Base-by-base conservation (phyloP, 2,797 vertebrate genomes). In the Micrastur ruficollis region DNA sequence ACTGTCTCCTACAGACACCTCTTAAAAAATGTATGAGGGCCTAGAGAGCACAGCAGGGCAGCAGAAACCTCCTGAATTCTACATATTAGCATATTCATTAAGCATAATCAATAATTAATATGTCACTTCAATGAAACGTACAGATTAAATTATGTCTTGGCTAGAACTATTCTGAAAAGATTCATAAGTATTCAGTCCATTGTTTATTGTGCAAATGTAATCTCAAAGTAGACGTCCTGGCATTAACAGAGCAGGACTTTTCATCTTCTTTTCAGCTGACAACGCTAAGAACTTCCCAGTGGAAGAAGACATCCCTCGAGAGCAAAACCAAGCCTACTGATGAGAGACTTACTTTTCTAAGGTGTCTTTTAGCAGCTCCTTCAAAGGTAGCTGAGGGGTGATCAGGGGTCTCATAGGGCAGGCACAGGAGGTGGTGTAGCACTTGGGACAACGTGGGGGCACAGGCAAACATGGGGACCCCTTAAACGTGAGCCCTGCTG, bases 91-190 rank as follows among this genome's bases (percentile, higher is more conserved):
- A 97, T 97, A 96, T 95, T 98, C 96, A 97, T 98, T 98, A 98
- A 95, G 94, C 78, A 36, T 87, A 95, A 97, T 98, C 97, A 98
- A 98, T 98, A 97, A 98, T 98, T 98, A 97, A 98, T 97, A 93
- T 88, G 73, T 94, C 96, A 95, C 93, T 96, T 96, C 90, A 95
- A 84, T 11, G 59, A 92, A 98, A 93, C 97, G 75, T 93, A 97
- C 1, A 47, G 97, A 89, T 96, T 95, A 90, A 97, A 97, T 96
- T 86, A 95, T 72, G 90, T 89, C 88, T 87, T 95, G 93, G 95
- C 92, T 83, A 71, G 73, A 65, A 81, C 81, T 72, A 78, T 74
- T 93, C 84, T 32, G 68, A 67, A 92, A 95, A 91, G 93, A 93
- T 55, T 75, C 55, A 0, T 17, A 50, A 90, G 71, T 46, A 31